Evolutionary conservation across 2,797 vertebrate genomes (phyloP), one percentile per base, ranked within the genome.

Genomic region (Huso huso): DNA sequence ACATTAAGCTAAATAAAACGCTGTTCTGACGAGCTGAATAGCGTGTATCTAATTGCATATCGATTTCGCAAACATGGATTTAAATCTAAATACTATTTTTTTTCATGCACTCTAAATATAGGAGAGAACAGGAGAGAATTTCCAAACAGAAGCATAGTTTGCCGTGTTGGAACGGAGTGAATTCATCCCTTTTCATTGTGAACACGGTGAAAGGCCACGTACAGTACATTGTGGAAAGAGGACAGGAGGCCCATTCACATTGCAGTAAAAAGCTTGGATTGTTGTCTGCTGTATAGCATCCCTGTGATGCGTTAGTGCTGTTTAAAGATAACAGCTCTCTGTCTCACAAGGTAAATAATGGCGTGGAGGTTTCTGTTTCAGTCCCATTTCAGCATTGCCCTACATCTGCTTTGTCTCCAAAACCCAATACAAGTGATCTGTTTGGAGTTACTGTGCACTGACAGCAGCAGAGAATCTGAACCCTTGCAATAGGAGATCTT

Each of bases 321-420:
- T 70, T 62, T 48, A 64, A 59, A 66, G 15, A 59, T 60, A 18
- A 12, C 55, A 63, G 50, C 51, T 66, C 68, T 68, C 62, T 75
- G 67, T 69, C 68, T 66, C 51, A 68, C 60, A 62, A 58, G 66
- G 65, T 70, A 71, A 69, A 66, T 67, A 68, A 71, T 66, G 63
- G 72, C 13, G 69, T 61, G 60, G 51, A 13, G 70, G 65, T 55
- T 76, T 66, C 49, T 65, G 65, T 76, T 75, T 70, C 68, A 61
- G 12, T 73, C 68, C 78, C 63, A 55, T 66, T 74, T 73, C 50
- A 62, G 64, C 15, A 18, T 18, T 18, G 15, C 66, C 61, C 58
- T 51, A 11, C 62, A 52, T 63, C 61, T 58, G 7, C 8, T 66
- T 51, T 48, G 57, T 18, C 15, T 18, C 15, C 15, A 37, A 57